phyloP scores from a whole-genome alignment of 2,797 vertebrate genomes.

The Enteromius trimaculatus region DNA sequence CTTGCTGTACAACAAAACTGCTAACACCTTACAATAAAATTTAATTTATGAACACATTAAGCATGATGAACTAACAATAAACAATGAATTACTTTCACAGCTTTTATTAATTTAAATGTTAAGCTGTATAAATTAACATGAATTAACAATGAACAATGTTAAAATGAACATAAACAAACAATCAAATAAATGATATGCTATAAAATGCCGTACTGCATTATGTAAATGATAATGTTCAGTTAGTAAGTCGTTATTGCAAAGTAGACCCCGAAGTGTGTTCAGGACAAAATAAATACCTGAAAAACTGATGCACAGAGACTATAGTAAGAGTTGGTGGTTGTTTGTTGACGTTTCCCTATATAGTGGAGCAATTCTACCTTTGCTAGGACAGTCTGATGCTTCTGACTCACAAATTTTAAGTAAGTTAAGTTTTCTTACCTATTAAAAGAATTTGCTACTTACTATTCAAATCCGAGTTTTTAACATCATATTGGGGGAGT shows the following conservation, averaged over 20 bases:
- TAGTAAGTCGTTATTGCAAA: background rate
- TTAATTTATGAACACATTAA: background rate
- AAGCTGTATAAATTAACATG: too few relatives aligned
- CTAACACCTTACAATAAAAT: background rate
- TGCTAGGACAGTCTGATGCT: too few relatives aligned
- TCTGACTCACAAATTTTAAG: too few relatives aligned
- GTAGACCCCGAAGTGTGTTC: background rate
- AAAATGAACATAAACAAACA: background rate
- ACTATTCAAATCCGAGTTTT: too few relatives aligned
- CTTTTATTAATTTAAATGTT: background rate
- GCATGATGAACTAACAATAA: background rate
- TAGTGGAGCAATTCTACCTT: too few relatives aligned
- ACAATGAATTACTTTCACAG: background rate
- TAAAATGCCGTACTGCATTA: background rate
- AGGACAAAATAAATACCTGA: background rate
- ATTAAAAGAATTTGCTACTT: too few relatives aligned
- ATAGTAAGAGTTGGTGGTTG: too few relatives aligned
- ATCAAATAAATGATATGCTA: background rate
- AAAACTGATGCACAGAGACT: too few relatives aligned
- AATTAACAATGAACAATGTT: background rate
- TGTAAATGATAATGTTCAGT: background rate
- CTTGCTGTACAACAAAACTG: background rate
- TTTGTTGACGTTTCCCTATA: too few relatives aligned
- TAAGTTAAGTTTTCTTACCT: too few relatives aligned
- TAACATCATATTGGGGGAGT: too few relatives aligned